Base-by-base conservation (phyloP, 2,113 vertebrate genomes). In the Oryzias melastigma region DNA sequence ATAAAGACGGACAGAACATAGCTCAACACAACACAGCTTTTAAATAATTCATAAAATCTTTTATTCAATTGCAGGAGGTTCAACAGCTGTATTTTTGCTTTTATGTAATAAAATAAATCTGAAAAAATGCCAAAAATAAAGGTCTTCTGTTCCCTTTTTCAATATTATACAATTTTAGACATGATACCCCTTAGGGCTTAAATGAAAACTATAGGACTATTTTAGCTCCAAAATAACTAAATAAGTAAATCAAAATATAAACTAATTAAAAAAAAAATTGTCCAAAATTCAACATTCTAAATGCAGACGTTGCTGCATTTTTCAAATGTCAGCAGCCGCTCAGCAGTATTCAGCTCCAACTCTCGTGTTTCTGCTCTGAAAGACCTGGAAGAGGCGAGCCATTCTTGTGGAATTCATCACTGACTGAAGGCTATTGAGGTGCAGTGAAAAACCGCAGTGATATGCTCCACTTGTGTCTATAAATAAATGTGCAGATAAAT, bases 341-440 rank as follows among this genome's bases (percentile, higher is more conserved):
- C 73, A 82, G 73, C 73, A 62, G 65, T 59, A 73, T 78, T 65
- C 75, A 71, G 74, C 62, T 42, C 57, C n/a, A 42, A 60, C 48
- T 77, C 73, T 81, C 75, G 48, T 60, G 72, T 78, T 80, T 82
- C 77, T 83, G 70, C 68, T 56, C 75, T 62, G 58, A 82, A 71
- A 75, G 78, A 71, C 53, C 60, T 65, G 75, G 48, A 12, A 57
- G 54, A 81, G 59, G 50, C 10, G 6, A 80, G 68, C 54, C 42
- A 54, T 66, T 82, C 67, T 72, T 47, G 29, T 71, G 68, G 77
- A 86, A 90, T 87, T 82, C 73, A 81, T 77, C 70, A 82, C 74
- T 73, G 68, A 58, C 56, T 53, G 56, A 48, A 47, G 65, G 24
- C 65, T 58, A 60, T 74, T 85, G 75, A 84, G 73, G 68, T 79